Evolutionary conservation across 2,113 vertebrate genomes (phyloP), one percentile per base, ranked within the genome.

Genomic region (Ophthalmotilapia sp.): DNA sequence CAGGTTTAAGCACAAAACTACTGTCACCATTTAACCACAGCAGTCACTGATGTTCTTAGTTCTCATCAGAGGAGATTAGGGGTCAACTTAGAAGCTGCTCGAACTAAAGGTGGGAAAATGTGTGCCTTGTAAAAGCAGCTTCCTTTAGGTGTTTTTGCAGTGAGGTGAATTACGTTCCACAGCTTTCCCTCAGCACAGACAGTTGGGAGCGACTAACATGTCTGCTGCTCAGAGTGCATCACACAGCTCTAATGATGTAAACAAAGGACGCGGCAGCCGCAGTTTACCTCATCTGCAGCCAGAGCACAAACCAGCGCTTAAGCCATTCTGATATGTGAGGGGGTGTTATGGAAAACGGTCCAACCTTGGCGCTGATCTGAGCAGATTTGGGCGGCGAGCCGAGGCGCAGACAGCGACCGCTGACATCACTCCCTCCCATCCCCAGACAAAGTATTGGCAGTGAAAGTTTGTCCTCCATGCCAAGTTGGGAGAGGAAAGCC

Each of bases 361-460:
- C 40, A 6, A 45, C 40, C 26, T 77, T 87, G 86, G 79, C 54
- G 9, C 26, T 1, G 40, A 23, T 47, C 36, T 21, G 82, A 80
- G 54, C 33, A 36, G 83, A 79, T 70, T 81, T 21, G 56, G 86
- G 81, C 70, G 6, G 4, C 3, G 29, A 40, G 90, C 86, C 58
- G 54, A 26, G 80, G 65, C 3, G 14, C 4, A 70, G 70, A 65
- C 87, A 14, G 79, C 5, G 56, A 33, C 73, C 4, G 56, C 81
- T 81, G 77, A 84, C 90, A 88, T 86, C 84, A 36, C 83, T 53
- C 73, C 77, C 73, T 62, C 73, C 68, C 14, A 3, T 58, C 79
- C 81, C 77, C 21, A 33, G 80, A 89, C 80, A 45, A 36, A 70
- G 65, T 80, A 49, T 38, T 90, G 86, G 86, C 90, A 90, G 87